phyloP scores from a whole-genome alignment of 2,888 invertebrate species.

The Eilema sororculum region DNA sequence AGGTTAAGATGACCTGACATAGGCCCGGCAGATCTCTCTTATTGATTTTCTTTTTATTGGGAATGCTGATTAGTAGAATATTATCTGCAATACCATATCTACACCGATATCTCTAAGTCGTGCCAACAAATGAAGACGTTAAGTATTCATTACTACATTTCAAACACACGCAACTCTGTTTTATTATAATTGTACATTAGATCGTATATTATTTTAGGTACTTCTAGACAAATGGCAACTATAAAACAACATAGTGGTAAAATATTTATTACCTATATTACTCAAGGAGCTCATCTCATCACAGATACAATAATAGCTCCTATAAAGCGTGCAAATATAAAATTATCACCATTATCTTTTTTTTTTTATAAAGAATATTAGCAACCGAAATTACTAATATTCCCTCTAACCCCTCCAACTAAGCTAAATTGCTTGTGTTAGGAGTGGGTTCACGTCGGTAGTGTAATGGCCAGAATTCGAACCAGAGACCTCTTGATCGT shows the following conservation, averaged over 20 bases:
- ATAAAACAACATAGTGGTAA: background rate
- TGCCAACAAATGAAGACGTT: background rate
- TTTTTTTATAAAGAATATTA: no score
- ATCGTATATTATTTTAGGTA: background rate
- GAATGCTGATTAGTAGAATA: background rate
- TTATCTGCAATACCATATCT: background rate
- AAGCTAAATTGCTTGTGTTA: no score
- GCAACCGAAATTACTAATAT: no score
- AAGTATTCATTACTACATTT: slow-evolving; percentile 2
- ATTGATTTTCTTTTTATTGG: background rate
- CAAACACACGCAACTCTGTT: background rate
- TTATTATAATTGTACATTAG: slow-evolving; percentile 2
- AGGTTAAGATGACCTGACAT: no score
- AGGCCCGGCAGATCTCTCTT: no score
- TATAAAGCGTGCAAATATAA: no score
- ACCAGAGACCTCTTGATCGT: no score
- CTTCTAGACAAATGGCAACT: background rate
- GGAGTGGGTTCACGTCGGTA: no score
- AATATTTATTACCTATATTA: background rate
- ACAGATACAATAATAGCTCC: background rate
- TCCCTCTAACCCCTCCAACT: no score
- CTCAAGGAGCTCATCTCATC: background rate
- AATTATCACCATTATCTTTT: no score
- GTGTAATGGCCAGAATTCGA: no score
- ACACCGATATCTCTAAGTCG: background rate